Evolutionary conservation across 2,888 invertebrate genomes (phyloP), one percentile per base, ranked within the genome.

Genomic region (Epinotia demarniana): DNA sequence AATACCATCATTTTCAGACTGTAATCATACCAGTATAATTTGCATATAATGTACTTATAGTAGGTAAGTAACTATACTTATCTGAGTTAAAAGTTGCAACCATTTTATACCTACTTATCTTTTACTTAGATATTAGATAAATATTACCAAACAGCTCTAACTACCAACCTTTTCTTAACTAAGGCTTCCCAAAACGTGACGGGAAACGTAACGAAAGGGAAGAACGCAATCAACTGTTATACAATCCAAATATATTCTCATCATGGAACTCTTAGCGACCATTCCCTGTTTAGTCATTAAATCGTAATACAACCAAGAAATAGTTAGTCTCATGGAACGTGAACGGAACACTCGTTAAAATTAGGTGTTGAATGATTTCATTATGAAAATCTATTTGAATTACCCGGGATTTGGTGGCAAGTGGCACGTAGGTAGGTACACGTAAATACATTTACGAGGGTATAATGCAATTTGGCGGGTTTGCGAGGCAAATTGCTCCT

Each of bases 401-500:
- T 82, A 82, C 80, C 78, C 79, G 73, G 79, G 69, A 72, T 75
- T 62, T 70, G 60, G 66, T 61, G 68, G 70, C 80, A 83, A 81
- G 84, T 84, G 81, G 81, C 80, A 79, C 78, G 78, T 78, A 72
- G 78, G 71, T 67, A 77, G 78, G 71, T 67, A 77, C 69, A 77
- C 77, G 79, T 79, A 80, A 79, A 80, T 77, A 77, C 78, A 82
- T 82, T 82, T 81, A 80, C 81, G 80, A 83, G 84, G 81, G 80
- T 83, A 81, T 88, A 88, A 90, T 86, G 85, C 84, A 87, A 89
- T 90, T 89, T 87, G 81, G 81, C 80, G 81, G 83, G 85, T 84
- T 86, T 84, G 79, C 84, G 80, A 80, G 78, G 84, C 83, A 89
- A 90, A 91, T 89, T 89, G 87, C 87, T 89, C 83, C 87, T 87